These are phyloP conservation scores for Spilosoma lubricipeda DNA, from an alignment of 2,888 invertebrate species.

Conservation along the genomic window DNA sequence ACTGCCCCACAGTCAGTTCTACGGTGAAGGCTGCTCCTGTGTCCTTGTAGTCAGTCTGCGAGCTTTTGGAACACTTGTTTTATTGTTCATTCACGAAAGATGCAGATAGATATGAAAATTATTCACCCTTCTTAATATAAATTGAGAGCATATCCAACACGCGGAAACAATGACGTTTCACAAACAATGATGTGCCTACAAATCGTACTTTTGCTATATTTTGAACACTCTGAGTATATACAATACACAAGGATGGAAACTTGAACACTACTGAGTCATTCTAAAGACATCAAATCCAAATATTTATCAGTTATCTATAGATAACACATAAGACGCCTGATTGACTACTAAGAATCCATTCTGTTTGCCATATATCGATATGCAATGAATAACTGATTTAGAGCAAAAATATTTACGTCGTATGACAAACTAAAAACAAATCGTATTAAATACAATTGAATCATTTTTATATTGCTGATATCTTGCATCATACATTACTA, in stretches of 20 bases:
- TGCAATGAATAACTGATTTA: constrained; percentile 7
- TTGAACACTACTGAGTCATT: constrained; percentile 19
- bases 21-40: constrained; percentile 75
- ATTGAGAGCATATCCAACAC: background rate
- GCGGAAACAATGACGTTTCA: constrained; percentile 4
- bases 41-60: constrained; percentile 65
- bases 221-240: background rate
- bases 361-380: constrained; percentile 9
- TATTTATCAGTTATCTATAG: constrained; percentile 58
- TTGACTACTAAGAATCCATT: constrained; percentile 66
- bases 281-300: constrained; percentile 70
- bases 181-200: background rate
- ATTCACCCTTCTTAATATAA: constrained; percentile 8
- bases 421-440: background rate
- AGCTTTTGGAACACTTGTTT: constrained; percentile 46
- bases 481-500: background rate
- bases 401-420: constrained; percentile 8
- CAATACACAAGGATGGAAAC: constrained; percentile 11
- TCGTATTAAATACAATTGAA: background rate
- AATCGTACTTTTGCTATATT: background rate
- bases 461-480: background rate
- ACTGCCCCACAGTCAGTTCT: constrained; percentile 46
- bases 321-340: constrained; percentile 67
- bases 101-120: constrained; percentile 17
- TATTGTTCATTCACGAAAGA: constrained; percentile 29